Conservation (phyloP, 2,888 invertebrate species). For the Hipparchia semele region DNA sequence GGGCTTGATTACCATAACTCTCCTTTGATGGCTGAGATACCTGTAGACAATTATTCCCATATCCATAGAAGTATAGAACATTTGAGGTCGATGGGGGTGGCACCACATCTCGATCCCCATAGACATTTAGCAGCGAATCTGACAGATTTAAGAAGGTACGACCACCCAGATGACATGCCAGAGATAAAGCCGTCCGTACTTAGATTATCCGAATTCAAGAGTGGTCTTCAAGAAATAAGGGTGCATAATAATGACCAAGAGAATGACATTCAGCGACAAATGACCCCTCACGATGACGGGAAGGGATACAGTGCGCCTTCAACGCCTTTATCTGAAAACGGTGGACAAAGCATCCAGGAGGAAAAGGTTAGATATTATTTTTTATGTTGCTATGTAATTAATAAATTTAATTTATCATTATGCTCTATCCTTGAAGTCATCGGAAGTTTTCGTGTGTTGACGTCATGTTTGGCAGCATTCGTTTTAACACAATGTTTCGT, state of each 20-base stretch:
- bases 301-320: constrained; percentile 81
- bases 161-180: constrained; percentile 77
- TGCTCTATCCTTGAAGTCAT: constrained; percentile 67
- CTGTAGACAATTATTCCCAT: constrained; percentile 85
- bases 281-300: constrained; percentile 77
- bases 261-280: constrained; percentile 72
- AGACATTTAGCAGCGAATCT: constrained; percentile 76
- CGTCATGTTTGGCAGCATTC: constrained; percentile 61
- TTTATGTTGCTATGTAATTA: constrained; percentile 42
- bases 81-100: constrained; percentile 83
- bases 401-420: constrained; percentile 49
- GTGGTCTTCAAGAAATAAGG: constrained; percentile 73
- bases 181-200: constrained; percentile 80
- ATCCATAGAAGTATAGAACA: constrained; percentile 87
- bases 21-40: constrained; percentile 86
- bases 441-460: constrained; percentile 71
- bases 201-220: constrained; percentile 78
- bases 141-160: constrained; percentile 77
- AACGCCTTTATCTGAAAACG: constrained; percentile 78
- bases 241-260: constrained; percentile 71
- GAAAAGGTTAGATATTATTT: constrained; percentile 72
- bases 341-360: constrained; percentile 74
- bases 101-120: constrained; percentile 74
- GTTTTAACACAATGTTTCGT: constrained; percentile 64
- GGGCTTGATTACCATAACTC: constrained; percentile 87